Evolutionary conservation across 1,140 invertebrate species (phyloP).

Genomic region (Drosophila setifemur): DNA sequence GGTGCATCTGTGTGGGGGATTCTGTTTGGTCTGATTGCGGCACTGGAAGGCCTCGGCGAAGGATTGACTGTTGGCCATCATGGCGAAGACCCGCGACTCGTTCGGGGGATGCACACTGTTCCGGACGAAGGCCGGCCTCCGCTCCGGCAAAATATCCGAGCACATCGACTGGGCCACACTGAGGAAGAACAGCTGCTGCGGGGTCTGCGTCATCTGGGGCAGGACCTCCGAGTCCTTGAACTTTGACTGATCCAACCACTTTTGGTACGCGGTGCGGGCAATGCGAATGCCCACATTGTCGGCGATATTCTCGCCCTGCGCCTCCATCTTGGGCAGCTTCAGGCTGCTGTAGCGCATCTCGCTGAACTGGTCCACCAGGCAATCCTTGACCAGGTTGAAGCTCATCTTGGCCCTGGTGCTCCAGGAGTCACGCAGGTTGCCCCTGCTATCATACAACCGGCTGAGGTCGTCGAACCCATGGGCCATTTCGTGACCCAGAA

Average conservation of each 20-base stretch:
- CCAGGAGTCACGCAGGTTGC: constrained; percentile 91
- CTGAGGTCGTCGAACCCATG: constrained; percentile 87
- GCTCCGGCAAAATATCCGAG: constrained; percentile 22
- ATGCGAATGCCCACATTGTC: constrained; percentile 96
- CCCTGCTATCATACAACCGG: constrained; percentile 86
- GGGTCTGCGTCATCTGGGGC: constrained; percentile 90
- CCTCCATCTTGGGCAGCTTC: constrained; percentile 88
- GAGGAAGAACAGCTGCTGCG: constrained; percentile 94
- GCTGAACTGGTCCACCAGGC: constrained; percentile 95
- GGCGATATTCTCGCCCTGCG: constrained; percentile 94
- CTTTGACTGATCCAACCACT: constrained; percentile 83
- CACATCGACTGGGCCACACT: constrained; percentile 90
- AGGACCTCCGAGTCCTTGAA: constrained; percentile 84
- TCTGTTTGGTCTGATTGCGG: constrained; percentile 90
- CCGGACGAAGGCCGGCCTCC: constrained; percentile 76
- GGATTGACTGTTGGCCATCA: constrained; percentile 92
- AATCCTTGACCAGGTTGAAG: constrained; percentile 94
- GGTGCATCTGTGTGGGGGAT: constrained; percentile 93
- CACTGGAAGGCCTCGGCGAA: constrained; percentile 94
- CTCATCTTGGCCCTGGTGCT: constrained; percentile 91
- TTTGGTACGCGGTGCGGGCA: constrained; percentile 91
- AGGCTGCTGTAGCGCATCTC: constrained; percentile 86
- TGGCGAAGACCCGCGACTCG: constrained; percentile 92
- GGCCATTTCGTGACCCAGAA: constrained; percentile 88
- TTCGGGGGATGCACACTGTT: constrained; percentile 92